phyloP scores from a whole-genome alignment of 2,888 invertebrate species.

The Chloroclysta siterata region DNA sequence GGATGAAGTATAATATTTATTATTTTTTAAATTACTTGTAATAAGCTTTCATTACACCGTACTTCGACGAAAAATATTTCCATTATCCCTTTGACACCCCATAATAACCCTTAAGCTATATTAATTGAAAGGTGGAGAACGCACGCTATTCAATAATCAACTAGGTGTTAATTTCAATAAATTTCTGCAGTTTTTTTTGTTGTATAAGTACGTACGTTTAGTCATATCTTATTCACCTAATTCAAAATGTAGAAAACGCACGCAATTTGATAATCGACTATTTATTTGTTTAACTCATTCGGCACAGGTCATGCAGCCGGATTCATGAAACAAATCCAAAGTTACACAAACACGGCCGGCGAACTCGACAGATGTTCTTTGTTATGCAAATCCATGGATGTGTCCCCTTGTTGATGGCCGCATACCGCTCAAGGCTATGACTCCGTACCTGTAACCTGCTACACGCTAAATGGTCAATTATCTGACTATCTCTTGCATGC shows the following conservation, averaged over 20 bases:
- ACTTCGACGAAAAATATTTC: no score
- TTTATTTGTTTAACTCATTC: conserved; percentile 14
- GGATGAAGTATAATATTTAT: no score
- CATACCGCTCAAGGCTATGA: conserved; percentile 70
- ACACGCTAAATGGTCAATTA: conserved; percentile 77
- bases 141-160: no score
- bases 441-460: conserved; percentile 68
- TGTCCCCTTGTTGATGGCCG: conserved; percentile 57
- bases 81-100: no score
- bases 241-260: neutral
- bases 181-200: no score
- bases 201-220: no score
- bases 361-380: conserved; percentile 65
- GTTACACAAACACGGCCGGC: conserved; percentile 56
- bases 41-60: no score
- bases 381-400: conserved; percentile 69
- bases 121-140: no score
- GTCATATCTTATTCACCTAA: neutral
- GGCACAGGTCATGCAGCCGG: conserved; percentile 37
- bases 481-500: conserved; percentile 49
- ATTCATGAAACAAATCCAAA: conserved; percentile 55
- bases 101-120: no score
- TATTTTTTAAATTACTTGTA: no score
- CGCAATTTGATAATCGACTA: conserved; percentile 3
- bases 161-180: no score